A percentile compares a stretch with the other conserved stretches of the same genome.
phyloP scores from a whole-genome alignment of 2,113 vertebrate genomes.

The Monopterus albus region DNA sequence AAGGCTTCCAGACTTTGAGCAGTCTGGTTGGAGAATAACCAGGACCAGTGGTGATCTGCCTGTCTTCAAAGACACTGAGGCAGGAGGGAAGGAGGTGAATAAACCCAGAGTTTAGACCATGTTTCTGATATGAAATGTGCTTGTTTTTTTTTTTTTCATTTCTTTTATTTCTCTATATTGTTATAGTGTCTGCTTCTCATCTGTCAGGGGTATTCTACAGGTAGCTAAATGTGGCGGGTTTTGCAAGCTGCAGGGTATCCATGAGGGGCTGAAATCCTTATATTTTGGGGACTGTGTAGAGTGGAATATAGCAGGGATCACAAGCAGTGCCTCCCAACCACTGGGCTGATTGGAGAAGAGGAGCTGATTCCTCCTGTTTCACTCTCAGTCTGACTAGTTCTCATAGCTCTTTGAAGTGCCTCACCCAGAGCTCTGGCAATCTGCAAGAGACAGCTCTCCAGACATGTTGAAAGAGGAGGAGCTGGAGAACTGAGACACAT shows the following conservation, averaged over 20 bases:
- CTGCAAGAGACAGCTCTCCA: constrained; percentile 64
- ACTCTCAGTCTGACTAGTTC: constrained; percentile 57
- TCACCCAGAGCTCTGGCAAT: constrained; percentile 57
- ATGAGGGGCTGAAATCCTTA: constrained; percentile 37
- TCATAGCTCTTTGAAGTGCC: constrained; percentile 66
- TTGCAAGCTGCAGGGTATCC: constrained; percentile 35
- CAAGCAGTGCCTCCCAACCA: constrained; percentile 38
- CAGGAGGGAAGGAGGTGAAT: constrained; percentile 15
- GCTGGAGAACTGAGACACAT: not conserved
- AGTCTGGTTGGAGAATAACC: constrained; percentile 44
- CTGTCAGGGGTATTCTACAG: constrained; percentile 16
- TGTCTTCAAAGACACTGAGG: constrained; percentile 33
- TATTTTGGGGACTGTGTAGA: constrained; percentile 27
- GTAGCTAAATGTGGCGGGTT: constrained; percentile 33
- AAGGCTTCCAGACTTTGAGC: constrained; percentile 38
- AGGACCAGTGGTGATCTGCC: constrained; percentile 27
- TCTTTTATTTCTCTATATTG: constrained; percentile 39
- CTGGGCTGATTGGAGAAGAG: constrained; percentile 63
- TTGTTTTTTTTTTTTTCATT: constrained; percentile 1
- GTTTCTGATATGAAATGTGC: not conserved
- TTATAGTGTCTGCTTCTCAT: constrained; percentile 20
- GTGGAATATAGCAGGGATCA: constrained; percentile 35
- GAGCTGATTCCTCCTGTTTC: constrained; percentile 60
- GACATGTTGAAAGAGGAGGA: constrained; percentile 42
- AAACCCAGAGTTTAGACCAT: constrained; percentile 12